Percentiles rank a stretch among this genome's conserved stretches.
Evolutionary conservation across 2,113 vertebrate species (phyloP).

Genomic region (Sakesphorus luctuosus): DNA sequence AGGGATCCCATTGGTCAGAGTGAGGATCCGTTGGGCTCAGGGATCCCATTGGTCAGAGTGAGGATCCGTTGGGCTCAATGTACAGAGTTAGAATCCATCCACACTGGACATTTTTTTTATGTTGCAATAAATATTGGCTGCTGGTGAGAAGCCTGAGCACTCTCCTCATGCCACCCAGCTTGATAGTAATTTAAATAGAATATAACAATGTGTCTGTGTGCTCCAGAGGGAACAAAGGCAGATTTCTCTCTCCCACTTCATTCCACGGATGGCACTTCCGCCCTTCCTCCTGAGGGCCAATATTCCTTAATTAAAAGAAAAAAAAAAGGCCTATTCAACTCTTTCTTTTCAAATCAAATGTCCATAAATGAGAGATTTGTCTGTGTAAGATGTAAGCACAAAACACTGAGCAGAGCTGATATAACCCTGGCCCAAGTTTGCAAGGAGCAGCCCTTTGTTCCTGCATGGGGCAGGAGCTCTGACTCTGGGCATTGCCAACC

Average conservation of each 20-base stretch:
- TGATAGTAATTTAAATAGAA: background rate
- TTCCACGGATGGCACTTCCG: conserved; percentile 6
- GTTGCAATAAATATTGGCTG: background rate
- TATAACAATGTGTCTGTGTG: background rate
- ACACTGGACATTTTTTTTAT: background rate
- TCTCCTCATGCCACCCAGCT: background rate
- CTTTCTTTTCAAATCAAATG: background rate
- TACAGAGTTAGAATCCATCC: background rate
- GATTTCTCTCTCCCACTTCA: conserved; percentile 19
- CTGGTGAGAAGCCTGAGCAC: background rate
- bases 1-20: no score
- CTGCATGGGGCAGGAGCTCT: background rate
- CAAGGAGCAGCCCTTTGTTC: background rate
- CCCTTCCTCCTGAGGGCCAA: background rate
- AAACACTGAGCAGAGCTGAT: background rate
- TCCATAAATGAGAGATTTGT: conserved; percentile 14
- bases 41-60: background rate
- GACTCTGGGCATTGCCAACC: background rate
- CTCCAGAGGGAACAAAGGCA: background rate
- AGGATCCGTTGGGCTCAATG: no score
- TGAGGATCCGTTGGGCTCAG: background rate
- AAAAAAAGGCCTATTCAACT: background rate
- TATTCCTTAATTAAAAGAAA: background rate
- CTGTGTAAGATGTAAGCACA: background rate
- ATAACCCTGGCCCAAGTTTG: background rate